These are phyloP conservation scores for Tribolium madens DNA, from an alignment of 1,140 invertebrate species.

Conservation along the genomic window DNA sequence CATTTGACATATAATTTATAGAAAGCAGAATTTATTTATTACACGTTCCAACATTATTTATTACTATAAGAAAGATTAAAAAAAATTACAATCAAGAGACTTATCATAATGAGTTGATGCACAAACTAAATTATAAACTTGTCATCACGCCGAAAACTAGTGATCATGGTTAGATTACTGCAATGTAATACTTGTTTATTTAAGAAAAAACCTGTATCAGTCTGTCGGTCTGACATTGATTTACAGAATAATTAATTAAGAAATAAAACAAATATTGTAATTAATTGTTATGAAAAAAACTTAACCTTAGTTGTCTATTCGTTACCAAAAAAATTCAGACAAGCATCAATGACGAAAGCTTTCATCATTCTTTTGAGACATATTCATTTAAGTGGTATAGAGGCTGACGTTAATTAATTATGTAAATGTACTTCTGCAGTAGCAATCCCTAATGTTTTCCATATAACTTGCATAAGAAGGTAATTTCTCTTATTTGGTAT, in stretches of 20 bases:
- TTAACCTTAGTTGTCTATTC: conserved; percentile 28
- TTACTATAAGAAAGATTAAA: no score
- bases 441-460: conserved; percentile 1
- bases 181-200: conserved; percentile 8
- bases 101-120: not conserved
- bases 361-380: conserved; percentile 13
- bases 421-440: conserved; percentile 26
- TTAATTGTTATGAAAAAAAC: conserved; percentile 31
- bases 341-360: conserved; percentile 30
- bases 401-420: conserved; percentile 19
- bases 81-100: no score
- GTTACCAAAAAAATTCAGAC: not conserved
- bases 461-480: no score
- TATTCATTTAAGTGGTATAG: conserved; percentile 14
- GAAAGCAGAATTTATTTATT: not conserved
- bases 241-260: conserved; percentile 35
- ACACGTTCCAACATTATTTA: not conserved
- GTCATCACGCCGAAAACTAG: not conserved
- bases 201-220: conserved; percentile 16
- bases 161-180: not conserved
- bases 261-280: conserved; percentile 39
- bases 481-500: no score
- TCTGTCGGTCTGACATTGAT: conserved; percentile 29
- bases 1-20: no score
- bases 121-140: not conserved